Conservation (phyloP, 1,140 invertebrate species). For the Bombus terrestris region DNA sequence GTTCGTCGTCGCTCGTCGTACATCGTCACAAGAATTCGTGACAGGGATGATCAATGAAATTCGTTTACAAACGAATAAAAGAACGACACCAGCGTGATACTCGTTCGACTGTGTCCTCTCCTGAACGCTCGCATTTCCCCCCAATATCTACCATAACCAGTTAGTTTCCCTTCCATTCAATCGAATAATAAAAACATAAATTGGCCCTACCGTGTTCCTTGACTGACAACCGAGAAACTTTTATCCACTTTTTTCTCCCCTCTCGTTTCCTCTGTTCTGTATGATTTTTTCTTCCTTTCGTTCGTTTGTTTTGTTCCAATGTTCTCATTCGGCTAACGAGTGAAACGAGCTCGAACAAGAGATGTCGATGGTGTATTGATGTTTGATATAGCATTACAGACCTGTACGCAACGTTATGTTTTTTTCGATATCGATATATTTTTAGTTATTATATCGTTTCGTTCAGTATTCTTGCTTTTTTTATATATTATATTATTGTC, state of each 20-base stretch:
- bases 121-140: not conserved
- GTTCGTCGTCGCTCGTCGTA: not conserved
- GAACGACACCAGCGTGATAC: not conserved
- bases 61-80: conserved; percentile 56
- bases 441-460: not conserved
- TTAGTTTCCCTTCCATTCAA: conserved; percentile 29
- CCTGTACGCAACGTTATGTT: not conserved
- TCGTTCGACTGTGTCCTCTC: conserved; percentile 13
- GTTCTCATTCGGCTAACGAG: not conserved
- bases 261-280: too few species aligned
- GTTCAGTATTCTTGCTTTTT: too few species aligned
- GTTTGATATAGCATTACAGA: not conserved
- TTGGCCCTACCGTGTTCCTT: not conserved
- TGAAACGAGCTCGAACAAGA: not conserved
- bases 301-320: not conserved
- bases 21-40: not conserved
- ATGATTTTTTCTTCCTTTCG: not conserved
- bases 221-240: not conserved
- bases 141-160: not conserved
- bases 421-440: not conserved
- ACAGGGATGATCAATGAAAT: conserved; percentile 52
- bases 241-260: not conserved
- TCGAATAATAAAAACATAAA: conserved; percentile 51
- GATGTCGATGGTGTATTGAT: not conserved
- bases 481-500: not conserved